These are phyloP conservation scores for Casuarius casuarius DNA, from an alignment of 2,113 vertebrate species.

Conservation along the genomic window DNA sequence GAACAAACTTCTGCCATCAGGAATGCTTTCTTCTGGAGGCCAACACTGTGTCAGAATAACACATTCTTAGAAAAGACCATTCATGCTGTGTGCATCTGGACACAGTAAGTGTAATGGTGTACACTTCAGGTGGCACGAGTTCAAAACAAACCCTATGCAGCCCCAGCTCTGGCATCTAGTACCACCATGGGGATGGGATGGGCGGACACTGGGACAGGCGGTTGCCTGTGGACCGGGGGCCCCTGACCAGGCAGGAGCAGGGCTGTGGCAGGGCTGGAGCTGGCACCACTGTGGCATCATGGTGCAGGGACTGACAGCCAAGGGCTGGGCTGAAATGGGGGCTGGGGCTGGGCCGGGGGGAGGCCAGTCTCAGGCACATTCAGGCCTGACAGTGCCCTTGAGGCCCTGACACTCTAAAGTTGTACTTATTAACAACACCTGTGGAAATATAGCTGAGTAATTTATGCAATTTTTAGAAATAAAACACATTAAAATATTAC, in stretches of 20 bases:
- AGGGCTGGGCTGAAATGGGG: neutral
- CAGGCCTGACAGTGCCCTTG: neutral
- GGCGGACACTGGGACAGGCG: fast-evolving
- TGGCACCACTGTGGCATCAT: too few relatives aligned
- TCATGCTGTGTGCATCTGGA: neutral
- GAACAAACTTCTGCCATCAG: neutral
- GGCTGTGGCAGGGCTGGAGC: too few relatives aligned
- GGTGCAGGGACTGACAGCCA: too few relatives aligned
- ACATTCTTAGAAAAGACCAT: neutral
- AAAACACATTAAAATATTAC: neutral
- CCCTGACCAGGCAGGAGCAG: neutral
- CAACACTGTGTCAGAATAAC: neutral
- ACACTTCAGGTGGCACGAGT: neutral
- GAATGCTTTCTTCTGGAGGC: neutral
- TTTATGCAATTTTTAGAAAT: neutral
- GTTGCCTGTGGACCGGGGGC: too few relatives aligned
- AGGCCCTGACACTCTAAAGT: neutral
- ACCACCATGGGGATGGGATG: fast-evolving
- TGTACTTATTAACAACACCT: neutral
- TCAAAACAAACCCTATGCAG: neutral
- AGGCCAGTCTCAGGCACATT: too few relatives aligned
- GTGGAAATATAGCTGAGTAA: neutral
- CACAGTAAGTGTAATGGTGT: neutral
- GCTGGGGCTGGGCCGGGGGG: too few relatives aligned
- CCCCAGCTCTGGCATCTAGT: neutral